Conservation (phyloP, 2,113 vertebrate species). For the Alaudala cheleensis region DNA sequence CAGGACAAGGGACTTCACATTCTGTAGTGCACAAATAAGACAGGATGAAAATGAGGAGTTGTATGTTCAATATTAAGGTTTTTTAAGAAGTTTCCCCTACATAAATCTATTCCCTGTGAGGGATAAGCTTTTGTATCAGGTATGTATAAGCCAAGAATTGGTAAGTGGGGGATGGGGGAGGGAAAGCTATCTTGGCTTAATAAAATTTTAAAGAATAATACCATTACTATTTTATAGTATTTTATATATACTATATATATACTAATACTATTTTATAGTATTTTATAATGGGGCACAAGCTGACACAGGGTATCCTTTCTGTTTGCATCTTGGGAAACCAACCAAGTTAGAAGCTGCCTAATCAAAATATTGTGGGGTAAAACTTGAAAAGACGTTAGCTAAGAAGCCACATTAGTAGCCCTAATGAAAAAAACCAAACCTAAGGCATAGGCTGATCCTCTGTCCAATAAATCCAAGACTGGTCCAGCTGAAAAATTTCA, state of each 20-base stretch:
- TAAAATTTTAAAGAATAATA: not conserved
- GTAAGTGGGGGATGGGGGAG: no score
- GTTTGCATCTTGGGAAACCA: not conserved
- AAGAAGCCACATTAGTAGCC: not conserved
- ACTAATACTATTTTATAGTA: no score
- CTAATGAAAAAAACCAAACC: not conserved
- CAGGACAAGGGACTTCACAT: not conserved
- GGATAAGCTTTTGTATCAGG: not conserved
- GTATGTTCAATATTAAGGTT: not conserved
- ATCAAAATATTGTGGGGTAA: not conserved
- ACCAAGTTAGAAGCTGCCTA: not conserved
- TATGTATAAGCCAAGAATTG: not conserved
- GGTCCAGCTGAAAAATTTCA: not conserved
- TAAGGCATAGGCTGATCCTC: not conserved
- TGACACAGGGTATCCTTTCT: not conserved
- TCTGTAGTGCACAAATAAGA: not conserved
- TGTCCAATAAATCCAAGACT: not conserved
- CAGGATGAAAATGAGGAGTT: not conserved
- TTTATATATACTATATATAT: no score
- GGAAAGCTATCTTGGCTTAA: not conserved
- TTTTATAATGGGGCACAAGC: not conserved
- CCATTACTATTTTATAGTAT: no score
- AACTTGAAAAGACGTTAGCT: not conserved
- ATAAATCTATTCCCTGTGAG: not conserved
- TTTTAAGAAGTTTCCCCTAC: not conserved